These are phyloP conservation scores for Archegozetes longisetosus DNA, from an alignment of 1,140 invertebrate genomes.

Conservation along the genomic window DNA sequence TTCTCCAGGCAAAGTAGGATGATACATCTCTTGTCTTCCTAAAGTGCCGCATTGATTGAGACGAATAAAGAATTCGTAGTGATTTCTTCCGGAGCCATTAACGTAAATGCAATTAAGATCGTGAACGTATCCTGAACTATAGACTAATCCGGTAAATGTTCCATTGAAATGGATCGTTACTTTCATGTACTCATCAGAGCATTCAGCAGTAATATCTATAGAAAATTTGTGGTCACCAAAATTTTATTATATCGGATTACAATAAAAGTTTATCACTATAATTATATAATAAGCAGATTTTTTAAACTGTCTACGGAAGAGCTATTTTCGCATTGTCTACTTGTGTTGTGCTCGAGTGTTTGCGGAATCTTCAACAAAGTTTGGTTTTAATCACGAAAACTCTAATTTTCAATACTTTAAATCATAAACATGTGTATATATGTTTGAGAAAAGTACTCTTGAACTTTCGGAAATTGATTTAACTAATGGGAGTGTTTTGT, in stretches of 20 bases:
- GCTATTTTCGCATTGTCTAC: no score
- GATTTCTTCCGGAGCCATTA: slow-evolving; percentile 72
- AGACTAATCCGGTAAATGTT: slow-evolving; percentile 68
- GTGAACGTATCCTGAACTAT: slow-evolving; percentile 82
- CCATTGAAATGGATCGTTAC: slow-evolving; percentile 79
- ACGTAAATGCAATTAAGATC: slow-evolving; percentile 88
- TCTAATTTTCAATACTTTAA: no score
- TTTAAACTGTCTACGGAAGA: neutral
- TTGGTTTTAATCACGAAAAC: no score
- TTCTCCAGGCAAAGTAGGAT: slow-evolving; percentile 18
- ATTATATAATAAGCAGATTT: neutral
- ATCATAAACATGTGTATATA: no score
- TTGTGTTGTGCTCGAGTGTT: no score
- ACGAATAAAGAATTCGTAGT: slow-evolving; percentile 84
- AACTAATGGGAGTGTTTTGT: no score
- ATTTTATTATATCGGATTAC: slow-evolving; percentile 25
- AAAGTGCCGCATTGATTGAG: slow-evolving; percentile 78
- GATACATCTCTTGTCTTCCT: slow-evolving; percentile 45
- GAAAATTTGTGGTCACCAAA: no score
- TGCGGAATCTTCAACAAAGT: no score
- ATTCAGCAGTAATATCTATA: slow-evolving; percentile 90
- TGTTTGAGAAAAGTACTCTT: no score
- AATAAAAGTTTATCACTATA: neutral
- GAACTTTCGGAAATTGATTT: no score
- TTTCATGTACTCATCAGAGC: slow-evolving; percentile 89